These are phyloP conservation scores for Lycopodina hypogea DNA, from an alignment of 37 sponge, comb jelly and placozoan species.

Conservation along the genomic window DNA sequence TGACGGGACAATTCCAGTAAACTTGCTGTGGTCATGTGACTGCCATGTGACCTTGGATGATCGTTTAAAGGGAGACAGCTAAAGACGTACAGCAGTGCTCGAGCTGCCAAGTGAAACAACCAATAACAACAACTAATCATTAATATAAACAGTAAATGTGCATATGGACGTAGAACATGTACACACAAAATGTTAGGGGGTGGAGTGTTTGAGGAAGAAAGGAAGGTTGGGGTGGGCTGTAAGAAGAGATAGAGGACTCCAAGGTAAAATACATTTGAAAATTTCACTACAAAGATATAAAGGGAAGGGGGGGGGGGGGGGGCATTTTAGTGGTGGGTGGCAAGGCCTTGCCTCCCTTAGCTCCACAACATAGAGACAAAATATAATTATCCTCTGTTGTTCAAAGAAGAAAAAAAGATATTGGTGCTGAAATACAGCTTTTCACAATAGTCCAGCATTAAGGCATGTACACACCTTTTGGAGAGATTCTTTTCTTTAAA, in stretches of 20 bases:
- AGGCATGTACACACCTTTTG: neutral
- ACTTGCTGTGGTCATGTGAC: conserved; percentile 8
- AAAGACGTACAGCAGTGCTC: conserved; percentile 16
- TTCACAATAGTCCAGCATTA: no score
- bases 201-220: neutral
- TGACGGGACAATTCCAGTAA: neutral
- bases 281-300: neutral
- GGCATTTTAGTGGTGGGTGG: no score
- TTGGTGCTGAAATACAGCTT: no score
- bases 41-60: neutral
- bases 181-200: neutral
- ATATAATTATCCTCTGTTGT: no score
- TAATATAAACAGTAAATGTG: no score
- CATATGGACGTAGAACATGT: neutral
- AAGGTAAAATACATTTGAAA: neutral
- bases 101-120: conserved; percentile 1
- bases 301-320: no score
- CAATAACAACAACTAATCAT: conserved; percentile 7
- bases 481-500: neutral
- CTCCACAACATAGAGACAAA: no score
- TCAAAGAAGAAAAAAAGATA: no score
- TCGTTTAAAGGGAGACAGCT: conserved; percentile 6
- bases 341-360: no score
- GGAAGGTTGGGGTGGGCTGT: neutral
- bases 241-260: neutral